phyloP scores from a whole-genome alignment of 2,888 invertebrate genomes.

The Mellilla xanthometata region DNA sequence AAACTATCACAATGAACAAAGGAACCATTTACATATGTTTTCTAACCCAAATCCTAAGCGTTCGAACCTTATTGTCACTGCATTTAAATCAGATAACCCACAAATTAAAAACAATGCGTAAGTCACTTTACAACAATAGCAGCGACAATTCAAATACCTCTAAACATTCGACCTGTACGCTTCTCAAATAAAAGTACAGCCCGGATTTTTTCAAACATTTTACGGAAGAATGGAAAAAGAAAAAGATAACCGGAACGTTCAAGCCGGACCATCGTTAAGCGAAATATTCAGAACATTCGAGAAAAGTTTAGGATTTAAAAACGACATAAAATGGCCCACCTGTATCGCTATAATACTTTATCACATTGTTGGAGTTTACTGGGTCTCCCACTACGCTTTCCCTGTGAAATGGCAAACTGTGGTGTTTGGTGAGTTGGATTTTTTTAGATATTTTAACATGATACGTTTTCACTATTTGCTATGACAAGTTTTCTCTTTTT shows the following conservation, averaged over 20 bases:
- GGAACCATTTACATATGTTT: conserved; percentile 32
- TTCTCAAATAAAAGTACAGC: conserved; percentile 19
- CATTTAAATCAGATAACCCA: conserved; percentile 24
- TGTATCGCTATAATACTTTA: conserved; percentile 59
- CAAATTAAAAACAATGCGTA: conserved; percentile 16
- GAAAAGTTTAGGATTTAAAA: conserved; percentile 66
- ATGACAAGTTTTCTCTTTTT: too few relatives aligned
- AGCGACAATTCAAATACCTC: conserved; percentile 24
- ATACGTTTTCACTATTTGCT: too few relatives aligned
- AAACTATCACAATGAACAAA: conserved; percentile 35
- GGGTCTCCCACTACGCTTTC: conserved; percentile 66
- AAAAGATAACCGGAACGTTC: conserved; percentile 32
- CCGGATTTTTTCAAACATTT: conserved; percentile 23
- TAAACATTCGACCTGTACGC: conserved; percentile 16
- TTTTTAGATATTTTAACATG: neutral
- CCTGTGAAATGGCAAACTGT: conserved; percentile 72
- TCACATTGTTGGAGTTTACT: conserved; percentile 63
- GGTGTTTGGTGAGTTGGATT: conserved; percentile 59
- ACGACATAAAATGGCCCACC: conserved; percentile 71
- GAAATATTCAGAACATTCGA: conserved; percentile 57
- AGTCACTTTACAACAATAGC: conserved; percentile 22
- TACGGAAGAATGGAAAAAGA: conserved; percentile 37
- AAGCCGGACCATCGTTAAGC: conserved; percentile 41
- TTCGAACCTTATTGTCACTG: conserved; percentile 15
- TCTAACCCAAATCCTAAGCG: conserved; percentile 15